Percentiles rank a stretch among this genome's conserved stretches.
Conservation (phyloP, 2,888 invertebrate species). For the Balanococcus diminutus region DNA sequence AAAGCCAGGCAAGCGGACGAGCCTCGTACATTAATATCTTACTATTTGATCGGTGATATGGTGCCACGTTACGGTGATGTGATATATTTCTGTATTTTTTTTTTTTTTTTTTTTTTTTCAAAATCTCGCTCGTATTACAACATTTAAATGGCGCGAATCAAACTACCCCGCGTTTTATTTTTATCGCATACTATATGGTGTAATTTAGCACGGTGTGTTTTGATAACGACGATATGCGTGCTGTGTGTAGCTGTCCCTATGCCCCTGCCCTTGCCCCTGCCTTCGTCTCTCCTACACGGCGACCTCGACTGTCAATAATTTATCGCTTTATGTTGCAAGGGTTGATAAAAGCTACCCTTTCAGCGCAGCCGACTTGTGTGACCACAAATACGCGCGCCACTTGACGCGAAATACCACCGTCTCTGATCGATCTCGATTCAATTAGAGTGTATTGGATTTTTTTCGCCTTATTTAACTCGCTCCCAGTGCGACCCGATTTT, state of each 20-base stretch:
- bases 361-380: slow-evolving; percentile 46
- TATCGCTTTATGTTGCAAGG: slow-evolving; percentile 47
- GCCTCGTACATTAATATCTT: neutral
- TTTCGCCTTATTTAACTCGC: neutral
- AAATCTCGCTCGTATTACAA: neutral
- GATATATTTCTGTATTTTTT: neutral
- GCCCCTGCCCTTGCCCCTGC: neutral
- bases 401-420: slow-evolving; percentile 35
- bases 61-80: neutral
- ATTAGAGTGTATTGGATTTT: neutral
- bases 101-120: neutral
- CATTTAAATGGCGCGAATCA: neutral
- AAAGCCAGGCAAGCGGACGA: neutral
- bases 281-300: neutral
- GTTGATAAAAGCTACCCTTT: slow-evolving; percentile 54
- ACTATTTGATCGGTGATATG: neutral
- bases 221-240: neutral
- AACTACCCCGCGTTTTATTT: slow-evolving; percentile 1
- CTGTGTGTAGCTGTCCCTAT: neutral
- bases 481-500: neutral
- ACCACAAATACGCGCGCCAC: slow-evolving; percentile 47
- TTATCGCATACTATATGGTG: neutral
- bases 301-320: slow-evolving; percentile 24
- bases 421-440: slow-evolving; percentile 11
- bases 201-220: slow-evolving; percentile 23